These are phyloP conservation scores for Eucriotettix oculatus DNA, from an alignment of 2,888 invertebrate species.

Conservation along the genomic window DNA sequence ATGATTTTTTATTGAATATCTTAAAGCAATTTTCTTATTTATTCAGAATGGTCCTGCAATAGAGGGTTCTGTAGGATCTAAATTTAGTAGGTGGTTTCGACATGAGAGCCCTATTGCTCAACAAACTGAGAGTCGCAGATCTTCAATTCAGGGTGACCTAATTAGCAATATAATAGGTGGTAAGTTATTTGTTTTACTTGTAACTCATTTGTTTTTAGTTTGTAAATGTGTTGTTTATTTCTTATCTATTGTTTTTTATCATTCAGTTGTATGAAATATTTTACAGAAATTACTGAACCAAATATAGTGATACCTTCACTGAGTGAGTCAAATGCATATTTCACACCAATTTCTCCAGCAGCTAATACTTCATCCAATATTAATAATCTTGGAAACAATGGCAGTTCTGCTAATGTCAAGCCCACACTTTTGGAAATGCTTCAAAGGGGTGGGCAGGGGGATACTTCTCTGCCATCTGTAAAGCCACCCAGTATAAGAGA, in stretches of 20 bases:
- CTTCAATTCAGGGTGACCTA: slow-evolving; percentile 42
- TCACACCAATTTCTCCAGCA: slow-evolving; percentile 54
- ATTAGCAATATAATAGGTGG: slow-evolving; percentile 49
- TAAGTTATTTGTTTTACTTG: slow-evolving; percentile 17
- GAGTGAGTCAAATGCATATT: slow-evolving; percentile 39
- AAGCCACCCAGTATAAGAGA: slow-evolving; percentile 23
- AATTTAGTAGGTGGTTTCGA: slow-evolving; percentile 47
- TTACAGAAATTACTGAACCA: slow-evolving; percentile 28
- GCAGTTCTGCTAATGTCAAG: slow-evolving; percentile 18
- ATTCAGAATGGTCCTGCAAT: slow-evolving; percentile 46
- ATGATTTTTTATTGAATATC: not conserved
- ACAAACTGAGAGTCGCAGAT: slow-evolving; percentile 29
- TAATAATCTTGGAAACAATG: not conserved
- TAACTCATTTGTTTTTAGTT: not conserved
- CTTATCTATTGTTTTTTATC: not conserved
- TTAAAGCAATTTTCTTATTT: slow-evolving; percentile 1
- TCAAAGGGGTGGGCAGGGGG: slow-evolving; percentile 32
- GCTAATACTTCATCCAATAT: slow-evolving; percentile 23
- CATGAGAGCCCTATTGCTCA: slow-evolving; percentile 39
- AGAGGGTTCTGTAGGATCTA: slow-evolving; percentile 31
- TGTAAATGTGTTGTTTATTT: not conserved
- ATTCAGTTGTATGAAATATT: not conserved
- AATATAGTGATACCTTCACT: slow-evolving; percentile 21
- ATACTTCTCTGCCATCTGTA: slow-evolving; percentile 6
- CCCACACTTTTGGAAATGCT: slow-evolving; percentile 50